Evolutionary conservation across 2,797 vertebrate species (phyloP), one percentile per base, ranked within the genome.

Genomic region (Dicrostonyx torquatus): DNA sequence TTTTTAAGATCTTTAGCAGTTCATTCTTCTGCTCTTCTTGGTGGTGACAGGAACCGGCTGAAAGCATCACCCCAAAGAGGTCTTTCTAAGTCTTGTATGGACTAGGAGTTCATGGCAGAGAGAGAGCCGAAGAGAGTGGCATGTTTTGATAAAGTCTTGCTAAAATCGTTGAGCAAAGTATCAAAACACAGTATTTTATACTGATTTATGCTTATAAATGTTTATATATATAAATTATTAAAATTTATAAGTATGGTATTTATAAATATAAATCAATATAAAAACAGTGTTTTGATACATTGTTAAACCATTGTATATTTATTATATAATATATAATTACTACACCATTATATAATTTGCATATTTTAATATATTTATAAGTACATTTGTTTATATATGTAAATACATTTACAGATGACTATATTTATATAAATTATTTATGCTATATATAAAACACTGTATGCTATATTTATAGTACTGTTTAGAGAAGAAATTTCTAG

Each of bases 121-220:
- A 26, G 75, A 88, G 78, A 60, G 3, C 20, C 60, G 72, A 88
- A 93, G 40, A 89, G 86, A 92, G 43, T 6, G 62, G 24, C 6
- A 31, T 58, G 45, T 89, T 95, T 79, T 77, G 62, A 88, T 53
- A 24, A 14, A 92, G 37, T 11, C 78, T 55, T 68, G 4, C 95
- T 78, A 89, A 95, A 95, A 90, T 55, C 12, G 18, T 68, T 20
- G 45, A 53, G 78, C 24, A 4, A 93, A 96, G 90, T 78, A 92
- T 73, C 82, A 88, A 90, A 87, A 79, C 17, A 55, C 5, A 79
- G 12, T 37, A 86, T 85, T 94, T 77, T 78, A 80, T 85, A 31
- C 20, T 88, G 76, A 76, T 29, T 60, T 83, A 45, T 62, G 29
- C 12, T 66, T 24, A 26, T 50, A 92, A 89, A 89, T 48, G 79